A percentile compares a stretch with the other conserved stretches of the same genome.
phyloP scores from a whole-genome alignment of 2,797 vertebrate genomes.

The Syndactyla subalaris region DNA sequence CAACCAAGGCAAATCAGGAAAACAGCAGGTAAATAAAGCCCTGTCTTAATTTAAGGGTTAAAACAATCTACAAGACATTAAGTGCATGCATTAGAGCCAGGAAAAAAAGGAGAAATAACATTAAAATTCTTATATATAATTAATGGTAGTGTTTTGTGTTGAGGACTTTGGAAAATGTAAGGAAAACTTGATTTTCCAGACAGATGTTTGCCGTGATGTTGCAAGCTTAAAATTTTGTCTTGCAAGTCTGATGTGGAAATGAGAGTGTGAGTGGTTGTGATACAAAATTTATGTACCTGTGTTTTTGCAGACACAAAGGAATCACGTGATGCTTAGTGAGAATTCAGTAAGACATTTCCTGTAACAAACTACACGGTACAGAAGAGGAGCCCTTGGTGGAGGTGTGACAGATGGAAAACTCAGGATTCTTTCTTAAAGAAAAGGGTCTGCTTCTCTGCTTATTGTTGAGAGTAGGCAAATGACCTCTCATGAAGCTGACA shows the following conservation, averaged over 20 bases:
- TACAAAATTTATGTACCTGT: not conserved
- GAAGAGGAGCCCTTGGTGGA: not conserved
- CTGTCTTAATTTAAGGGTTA: not conserved
- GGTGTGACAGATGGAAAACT: not conserved
- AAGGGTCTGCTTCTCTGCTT: not conserved
- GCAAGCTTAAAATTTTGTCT: not conserved
- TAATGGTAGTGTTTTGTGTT: not conserved
- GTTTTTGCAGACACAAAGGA: not conserved
- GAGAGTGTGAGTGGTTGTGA: not conserved
- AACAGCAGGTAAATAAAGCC: not conserved
- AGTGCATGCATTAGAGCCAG: slow-evolving; percentile 72
- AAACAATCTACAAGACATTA: slow-evolving; percentile 1
- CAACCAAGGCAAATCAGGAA: slow-evolving; percentile 21
- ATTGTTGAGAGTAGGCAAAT: not conserved
- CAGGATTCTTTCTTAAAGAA: not conserved
- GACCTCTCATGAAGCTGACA: not conserved
- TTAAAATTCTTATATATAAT: not conserved
- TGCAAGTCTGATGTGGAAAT: slow-evolving; percentile 56
- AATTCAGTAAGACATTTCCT: not conserved
- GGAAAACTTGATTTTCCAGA: not conserved
- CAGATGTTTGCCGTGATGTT: not conserved
- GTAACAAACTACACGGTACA: not conserved
- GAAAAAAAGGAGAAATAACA: slow-evolving; percentile 75
- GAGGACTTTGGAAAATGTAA: not conserved
- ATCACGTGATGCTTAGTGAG: not conserved